Conservation (phyloP, 2,797 vertebrate species). For the Merluccius polli region DNA sequence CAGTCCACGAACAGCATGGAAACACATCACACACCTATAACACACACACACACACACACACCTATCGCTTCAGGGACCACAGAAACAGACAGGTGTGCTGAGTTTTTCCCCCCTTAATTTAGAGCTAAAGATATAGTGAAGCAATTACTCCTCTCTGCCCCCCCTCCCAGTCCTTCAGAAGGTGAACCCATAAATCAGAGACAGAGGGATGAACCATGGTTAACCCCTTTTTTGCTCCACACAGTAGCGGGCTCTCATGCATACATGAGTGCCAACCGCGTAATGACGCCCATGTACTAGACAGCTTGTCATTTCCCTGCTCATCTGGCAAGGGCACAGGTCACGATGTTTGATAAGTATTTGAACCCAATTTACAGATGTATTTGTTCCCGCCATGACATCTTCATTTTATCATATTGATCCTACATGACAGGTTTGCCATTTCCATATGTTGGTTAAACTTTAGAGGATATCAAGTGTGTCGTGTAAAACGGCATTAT, state of each 20-base stretch:
- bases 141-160: constrained; percentile 12
- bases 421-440: neutral
- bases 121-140: constrained; percentile 26
- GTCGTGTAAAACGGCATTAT: neutral
- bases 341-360: neutral
- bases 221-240: constrained; percentile 5
- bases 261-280: neutral
- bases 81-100: constrained; percentile 9
- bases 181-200: constrained; percentile 24
- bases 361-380: neutral
- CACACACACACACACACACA: neutral
- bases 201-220: constrained; percentile 18
- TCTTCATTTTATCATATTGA: too few species aligned
- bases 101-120: constrained; percentile 13
- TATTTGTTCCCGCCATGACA: neutral
- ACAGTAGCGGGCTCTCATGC: neutral
- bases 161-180: constrained; percentile 1
- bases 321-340: neutral
- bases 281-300: neutral
- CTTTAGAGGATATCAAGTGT: neutral
- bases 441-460: neutral
- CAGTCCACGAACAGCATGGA: neutral
- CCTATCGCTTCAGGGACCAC: neutral
- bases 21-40: neutral
- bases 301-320: neutral